phyloP scores from a whole-genome alignment of 2,113 vertebrate genomes.

The Mormyrus iriodes region DNA sequence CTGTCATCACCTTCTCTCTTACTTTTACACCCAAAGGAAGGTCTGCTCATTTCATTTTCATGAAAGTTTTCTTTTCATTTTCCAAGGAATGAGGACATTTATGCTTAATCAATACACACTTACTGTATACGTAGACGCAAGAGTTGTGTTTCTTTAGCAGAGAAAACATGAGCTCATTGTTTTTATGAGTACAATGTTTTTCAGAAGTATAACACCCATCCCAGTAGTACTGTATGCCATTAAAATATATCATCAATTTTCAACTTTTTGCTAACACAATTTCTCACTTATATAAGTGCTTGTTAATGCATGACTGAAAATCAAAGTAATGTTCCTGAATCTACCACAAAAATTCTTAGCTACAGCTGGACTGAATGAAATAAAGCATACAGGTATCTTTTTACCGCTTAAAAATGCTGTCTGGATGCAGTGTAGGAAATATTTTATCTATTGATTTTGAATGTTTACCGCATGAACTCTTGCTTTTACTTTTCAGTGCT shows the following conservation, averaged over 20 bases:
- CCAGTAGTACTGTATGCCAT: background rate
- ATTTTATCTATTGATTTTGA: background rate
- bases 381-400: background rate
- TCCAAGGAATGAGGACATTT: background rate
- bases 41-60: background rate
- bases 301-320: background rate
- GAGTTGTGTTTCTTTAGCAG: background rate
- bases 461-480: background rate
- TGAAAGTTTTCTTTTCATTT: constrained; percentile 2
- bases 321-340: background rate
- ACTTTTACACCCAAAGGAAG: background rate
- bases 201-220: background rate
- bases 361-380: background rate
- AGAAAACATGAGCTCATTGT: background rate
- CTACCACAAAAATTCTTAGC: background rate
- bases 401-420: background rate
- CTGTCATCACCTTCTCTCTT: background rate
- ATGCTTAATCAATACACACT: background rate
- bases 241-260: background rate
- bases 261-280: background rate
- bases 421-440: background rate
- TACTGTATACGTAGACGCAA: background rate
- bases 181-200: background rate
- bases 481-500: background rate
- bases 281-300: background rate